Evolutionary conservation across 1,140 invertebrate species (phyloP).

Genomic region (Drosophila trapezifrons): DNA sequence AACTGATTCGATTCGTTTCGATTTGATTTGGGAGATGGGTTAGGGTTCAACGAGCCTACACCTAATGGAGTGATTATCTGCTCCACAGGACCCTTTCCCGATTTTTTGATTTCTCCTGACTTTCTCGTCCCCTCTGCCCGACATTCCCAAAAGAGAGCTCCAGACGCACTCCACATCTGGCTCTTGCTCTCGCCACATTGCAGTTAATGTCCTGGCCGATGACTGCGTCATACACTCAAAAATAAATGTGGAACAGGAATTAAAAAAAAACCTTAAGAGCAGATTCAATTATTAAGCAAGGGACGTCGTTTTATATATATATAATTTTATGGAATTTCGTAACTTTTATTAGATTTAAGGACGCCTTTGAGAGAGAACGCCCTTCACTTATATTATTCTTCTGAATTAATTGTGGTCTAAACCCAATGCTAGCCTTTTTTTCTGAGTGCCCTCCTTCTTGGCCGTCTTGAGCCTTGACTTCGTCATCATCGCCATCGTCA

Average conservation of each 20-base stretch:
- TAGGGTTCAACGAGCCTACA: conserved; percentile 66
- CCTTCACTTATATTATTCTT: not conserved
- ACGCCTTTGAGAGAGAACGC: rapidly evolving
- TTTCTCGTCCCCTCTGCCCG: not conserved
- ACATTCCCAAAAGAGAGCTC: not conserved
- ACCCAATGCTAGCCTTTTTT: not conserved
- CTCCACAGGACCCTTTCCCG: conserved; percentile 20
- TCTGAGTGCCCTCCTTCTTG: conserved; percentile 25
- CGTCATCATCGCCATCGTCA: conserved; percentile 36
- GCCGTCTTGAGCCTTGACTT: conserved; percentile 60
- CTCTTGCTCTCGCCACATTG: conserved; percentile 26
- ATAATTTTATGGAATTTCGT: too few relatives aligned
- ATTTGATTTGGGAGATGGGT: conserved; percentile 22
- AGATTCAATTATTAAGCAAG: too few relatives aligned
- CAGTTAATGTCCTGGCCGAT: conserved; percentile 54
- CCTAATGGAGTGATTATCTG: conserved; percentile 76
- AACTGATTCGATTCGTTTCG: conserved; percentile 42
- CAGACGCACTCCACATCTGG: conserved; percentile 21
- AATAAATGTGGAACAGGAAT: not conserved
- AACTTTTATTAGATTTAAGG: too few relatives aligned
- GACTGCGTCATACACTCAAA: conserved; percentile 20
- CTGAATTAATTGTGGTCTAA: too few relatives aligned
- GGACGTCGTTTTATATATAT: too few relatives aligned
- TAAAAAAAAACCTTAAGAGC: too few relatives aligned
- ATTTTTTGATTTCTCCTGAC: not conserved